Conservation (phyloP, 2,888 invertebrate species). For the Parthenolecanium corni region DNA sequence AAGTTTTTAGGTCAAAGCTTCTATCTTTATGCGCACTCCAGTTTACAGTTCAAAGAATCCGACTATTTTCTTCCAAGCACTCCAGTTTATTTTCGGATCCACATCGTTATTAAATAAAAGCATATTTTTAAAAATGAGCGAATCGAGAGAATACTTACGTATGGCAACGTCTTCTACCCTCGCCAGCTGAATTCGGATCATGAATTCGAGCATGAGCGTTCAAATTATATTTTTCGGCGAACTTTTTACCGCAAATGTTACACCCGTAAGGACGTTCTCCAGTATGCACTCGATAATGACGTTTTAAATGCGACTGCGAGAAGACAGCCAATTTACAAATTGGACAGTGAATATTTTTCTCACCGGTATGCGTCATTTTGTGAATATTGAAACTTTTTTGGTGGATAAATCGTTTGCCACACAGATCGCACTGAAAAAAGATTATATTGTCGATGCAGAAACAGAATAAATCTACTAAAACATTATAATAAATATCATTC, state of each 20-base stretch:
- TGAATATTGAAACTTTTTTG: slow-evolving; percentile 33
- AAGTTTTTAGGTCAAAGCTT: no score
- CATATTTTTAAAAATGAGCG: no score
- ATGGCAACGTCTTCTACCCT: slow-evolving; percentile 30
- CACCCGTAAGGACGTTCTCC: slow-evolving; percentile 33
- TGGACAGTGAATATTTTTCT: slow-evolving; percentile 32
- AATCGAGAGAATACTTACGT: slow-evolving; percentile 25
- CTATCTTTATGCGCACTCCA: neutral
- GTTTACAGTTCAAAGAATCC: neutral
- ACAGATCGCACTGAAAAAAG: slow-evolving; percentile 31
- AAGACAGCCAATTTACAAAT: slow-evolving; percentile 32
- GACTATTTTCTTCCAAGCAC: no score
- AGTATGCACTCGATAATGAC: slow-evolving; percentile 32
- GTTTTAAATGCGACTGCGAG: slow-evolving; percentile 32
- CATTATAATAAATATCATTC: neutral
- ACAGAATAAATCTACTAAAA: neutral
- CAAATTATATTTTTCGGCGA: slow-evolving; percentile 32
- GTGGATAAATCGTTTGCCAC: slow-evolving; percentile 33
- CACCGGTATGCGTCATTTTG: slow-evolving; percentile 33
- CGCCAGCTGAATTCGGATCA: slow-evolving; percentile 28
- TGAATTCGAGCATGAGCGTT: slow-evolving; percentile 32
- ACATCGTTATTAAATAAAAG: no score
- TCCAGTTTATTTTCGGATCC: no score
- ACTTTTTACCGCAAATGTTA: slow-evolving; percentile 33
- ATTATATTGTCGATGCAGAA: neutral